A percentile compares a stretch with the other conserved stretches of the same genome.
These are phyloP conservation scores for Zeuzera pyrina DNA, from an alignment of 2,888 invertebrate genomes.

Conservation along the genomic window DNA sequence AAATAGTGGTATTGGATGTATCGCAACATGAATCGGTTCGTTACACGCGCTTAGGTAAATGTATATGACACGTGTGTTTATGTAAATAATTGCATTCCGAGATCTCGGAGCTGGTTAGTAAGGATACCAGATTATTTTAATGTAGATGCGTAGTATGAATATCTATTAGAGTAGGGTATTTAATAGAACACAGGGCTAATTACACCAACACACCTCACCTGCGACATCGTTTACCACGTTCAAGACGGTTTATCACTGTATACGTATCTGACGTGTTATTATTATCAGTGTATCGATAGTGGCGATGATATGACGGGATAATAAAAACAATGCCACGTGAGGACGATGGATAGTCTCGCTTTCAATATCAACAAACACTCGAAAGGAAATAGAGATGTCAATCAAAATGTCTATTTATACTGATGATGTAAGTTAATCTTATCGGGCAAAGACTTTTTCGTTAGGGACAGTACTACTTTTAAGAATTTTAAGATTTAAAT, in stretches of 20 bases:
- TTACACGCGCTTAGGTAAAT: not conserved
- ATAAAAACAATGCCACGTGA: constrained; percentile 70
- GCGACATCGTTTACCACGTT: constrained; percentile 10
- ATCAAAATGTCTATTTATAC: constrained; percentile 54
- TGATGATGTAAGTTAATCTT: constrained; percentile 43
- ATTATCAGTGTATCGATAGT: constrained; percentile 45
- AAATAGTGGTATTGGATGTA: not conserved
- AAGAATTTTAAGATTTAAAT: no score
- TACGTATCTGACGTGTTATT: constrained; percentile 25
- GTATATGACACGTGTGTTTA: constrained; percentile 37
- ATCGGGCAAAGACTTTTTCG: constrained; percentile 64
- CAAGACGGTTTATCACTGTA: constrained; percentile 25
- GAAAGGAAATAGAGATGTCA: constrained; percentile 33
- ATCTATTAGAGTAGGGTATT: no score
- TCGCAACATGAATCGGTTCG: not conserved
- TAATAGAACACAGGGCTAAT: no score
- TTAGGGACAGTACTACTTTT: no score
- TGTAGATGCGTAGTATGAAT: no score
- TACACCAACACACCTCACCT: not conserved
- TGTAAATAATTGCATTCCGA: constrained; percentile 51
- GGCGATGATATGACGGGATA: constrained; percentile 35
- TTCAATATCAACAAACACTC: constrained; percentile 27
- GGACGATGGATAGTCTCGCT: constrained; percentile 30
- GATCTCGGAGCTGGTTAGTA: constrained; percentile 26
- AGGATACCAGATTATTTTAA: no score